Evolutionary conservation across 2,797 vertebrate species (phyloP), one percentile per base, ranked within the genome.

Genomic region (Enteromius argenteus): DNA sequence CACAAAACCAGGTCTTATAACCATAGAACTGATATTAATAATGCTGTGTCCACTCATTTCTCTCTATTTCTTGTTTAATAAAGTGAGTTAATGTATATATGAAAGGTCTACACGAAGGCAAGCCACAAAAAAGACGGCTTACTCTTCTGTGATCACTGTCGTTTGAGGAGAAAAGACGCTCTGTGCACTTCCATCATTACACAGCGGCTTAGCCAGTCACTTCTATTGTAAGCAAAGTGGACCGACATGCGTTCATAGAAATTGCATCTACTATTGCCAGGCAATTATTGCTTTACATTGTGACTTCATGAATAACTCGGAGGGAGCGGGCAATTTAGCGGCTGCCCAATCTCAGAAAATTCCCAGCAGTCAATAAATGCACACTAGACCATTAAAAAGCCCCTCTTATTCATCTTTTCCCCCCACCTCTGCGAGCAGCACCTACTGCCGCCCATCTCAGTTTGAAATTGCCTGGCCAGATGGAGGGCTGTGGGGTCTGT

Each of bases 361-460:
- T 85, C 87, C 84, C 87, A 85, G 87, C 87, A 88, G 89, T 89
- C 89, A 87, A 89, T 89, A 89, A 88, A 88, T 75, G 87, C 89
- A 89, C 87, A 89, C 79, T 64, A 86, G 82, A 87, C 86, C 86
- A 88, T 88, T 88, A 86, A 88, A 89, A 87, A 85, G 84, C 79
- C 84, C 85, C 84, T 83, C 80, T 84, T 89, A 88, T 89, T 87
- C 86, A 87, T 78, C 79, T 72, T 27, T 10, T 23, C 42, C 66
- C 80, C 76, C 78, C 82, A 72, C 68, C 74, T 69, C 15, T 11
- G 37, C 73, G 56, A 56, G 27, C 78, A 32, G 32, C 73, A 51
- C 66, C 49, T 64, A 51, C 84, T 77, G 67, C 87, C 79, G 58
- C 83, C 86, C 73, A 80, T 87, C 86, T 84, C 85, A 35, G 83